A percentile compares a stretch with the other conserved stretches of the same genome.
Conservation (phyloP, 2,797 vertebrate species). For the Molothrus aeneus region DNA sequence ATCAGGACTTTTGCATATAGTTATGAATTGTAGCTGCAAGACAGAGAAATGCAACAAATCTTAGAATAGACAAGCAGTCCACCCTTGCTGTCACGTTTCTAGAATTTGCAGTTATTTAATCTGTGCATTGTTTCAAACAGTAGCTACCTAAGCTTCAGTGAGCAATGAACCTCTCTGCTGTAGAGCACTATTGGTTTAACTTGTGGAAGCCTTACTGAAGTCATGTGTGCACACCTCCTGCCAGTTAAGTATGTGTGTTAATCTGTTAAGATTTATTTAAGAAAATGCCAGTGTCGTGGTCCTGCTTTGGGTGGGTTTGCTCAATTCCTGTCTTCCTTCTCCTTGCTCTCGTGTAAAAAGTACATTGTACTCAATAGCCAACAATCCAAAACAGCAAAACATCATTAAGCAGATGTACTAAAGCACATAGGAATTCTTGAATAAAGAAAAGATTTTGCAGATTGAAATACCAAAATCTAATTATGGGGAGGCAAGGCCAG, state of each 20-base stretch:
- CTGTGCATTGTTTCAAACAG: not conserved
- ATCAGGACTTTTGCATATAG: not conserved
- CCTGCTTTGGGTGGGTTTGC: not conserved
- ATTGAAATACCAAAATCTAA: not conserved
- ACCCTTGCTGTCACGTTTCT: not conserved
- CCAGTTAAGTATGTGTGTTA: not conserved
- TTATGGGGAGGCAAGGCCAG: not conserved
- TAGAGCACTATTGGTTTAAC: not conserved
- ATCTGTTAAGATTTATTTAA: not conserved
- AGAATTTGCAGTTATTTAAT: not conserved
- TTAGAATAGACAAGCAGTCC: not conserved
- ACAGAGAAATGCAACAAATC: not conserved
- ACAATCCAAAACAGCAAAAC: not conserved
- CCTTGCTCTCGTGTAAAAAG: not conserved
- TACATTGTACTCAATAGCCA: not conserved
- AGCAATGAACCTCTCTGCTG: not conserved
- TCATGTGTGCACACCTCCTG: not conserved
- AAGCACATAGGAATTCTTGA: not conserved
- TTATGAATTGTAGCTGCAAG: not conserved
- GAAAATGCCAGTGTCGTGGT: not conserved
- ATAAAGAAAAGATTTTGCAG: not conserved
- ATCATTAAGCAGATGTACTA: not conserved
- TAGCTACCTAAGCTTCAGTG: not conserved
- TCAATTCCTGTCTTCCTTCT: not conserved
- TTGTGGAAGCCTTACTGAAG: not conserved